Percentiles rank a stretch among this genome's conserved stretches.
phyloP scores from a whole-genome alignment of 2,888 invertebrate species.

The Lacanobia oleracea region DNA sequence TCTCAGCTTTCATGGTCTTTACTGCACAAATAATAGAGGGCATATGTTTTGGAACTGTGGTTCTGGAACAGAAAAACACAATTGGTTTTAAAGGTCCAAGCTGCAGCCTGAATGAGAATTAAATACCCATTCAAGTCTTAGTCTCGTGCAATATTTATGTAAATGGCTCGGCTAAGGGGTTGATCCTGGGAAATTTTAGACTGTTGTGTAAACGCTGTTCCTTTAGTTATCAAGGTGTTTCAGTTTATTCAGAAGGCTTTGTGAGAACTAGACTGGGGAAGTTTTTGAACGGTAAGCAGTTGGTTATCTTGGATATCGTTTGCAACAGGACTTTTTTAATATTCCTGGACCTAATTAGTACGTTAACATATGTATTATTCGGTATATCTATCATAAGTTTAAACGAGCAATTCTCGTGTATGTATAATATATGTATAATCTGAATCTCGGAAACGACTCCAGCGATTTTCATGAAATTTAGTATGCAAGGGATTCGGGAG shows the following conservation, averaged over 20 bases:
- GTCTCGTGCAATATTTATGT: slow-evolving; percentile 79
- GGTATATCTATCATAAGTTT: too few species aligned
- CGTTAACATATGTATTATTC: too few species aligned
- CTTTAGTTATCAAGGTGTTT: slow-evolving; percentile 57
- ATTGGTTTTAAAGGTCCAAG: slow-evolving; percentile 60
- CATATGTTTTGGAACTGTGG: neutral
- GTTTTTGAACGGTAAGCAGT: slow-evolving; percentile 40
- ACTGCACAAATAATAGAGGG: slow-evolving; percentile 14
- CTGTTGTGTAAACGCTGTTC: slow-evolving; percentile 57
- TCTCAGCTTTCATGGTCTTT: slow-evolving; percentile 47
- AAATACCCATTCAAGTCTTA: slow-evolving; percentile 80
- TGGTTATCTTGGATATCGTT: slow-evolving; percentile 11
- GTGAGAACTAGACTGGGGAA: slow-evolving; percentile 34
- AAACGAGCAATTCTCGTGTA: too few species aligned
- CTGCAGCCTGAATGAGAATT: slow-evolving; percentile 79
- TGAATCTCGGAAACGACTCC: too few species aligned
- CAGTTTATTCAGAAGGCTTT: slow-evolving; percentile 52
- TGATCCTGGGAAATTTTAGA: slow-evolving; percentile 67
- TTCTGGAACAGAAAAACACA: slow-evolving; percentile 24
- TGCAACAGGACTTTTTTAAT: neutral
- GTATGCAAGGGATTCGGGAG: too few species aligned
- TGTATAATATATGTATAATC: too few species aligned
- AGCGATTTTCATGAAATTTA: too few species aligned
- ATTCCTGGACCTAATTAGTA: neutral
- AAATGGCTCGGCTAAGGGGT: slow-evolving; percentile 71